A percentile compares a stretch with the other conserved stretches of the same genome.
These are phyloP conservation scores for Hydrotaea diabolus DNA, from an alignment of 2,888 invertebrate genomes.

Conservation along the genomic window DNA sequence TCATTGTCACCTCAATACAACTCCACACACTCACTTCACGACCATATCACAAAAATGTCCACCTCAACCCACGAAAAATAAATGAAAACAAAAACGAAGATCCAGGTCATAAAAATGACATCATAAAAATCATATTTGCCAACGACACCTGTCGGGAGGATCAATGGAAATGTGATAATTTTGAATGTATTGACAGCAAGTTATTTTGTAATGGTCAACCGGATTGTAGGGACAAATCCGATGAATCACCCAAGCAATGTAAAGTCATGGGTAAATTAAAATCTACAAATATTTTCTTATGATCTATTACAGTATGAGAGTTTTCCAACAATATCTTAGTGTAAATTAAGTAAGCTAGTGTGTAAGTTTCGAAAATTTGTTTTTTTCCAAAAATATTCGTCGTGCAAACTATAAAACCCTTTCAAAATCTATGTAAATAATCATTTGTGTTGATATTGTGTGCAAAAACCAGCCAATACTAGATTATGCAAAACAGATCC, in stretches of 20 bases:
- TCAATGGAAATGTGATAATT: conserved; percentile 85
- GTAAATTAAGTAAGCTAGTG: conserved; percentile 36
- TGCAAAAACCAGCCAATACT: background rate
- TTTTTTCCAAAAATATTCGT: background rate
- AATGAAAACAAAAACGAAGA: conserved; percentile 59
- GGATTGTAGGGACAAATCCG: conserved; percentile 85
- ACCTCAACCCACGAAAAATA: conserved; percentile 46
- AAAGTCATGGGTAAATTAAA: conserved; percentile 74
- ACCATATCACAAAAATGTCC: background rate
- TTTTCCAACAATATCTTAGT: no score
- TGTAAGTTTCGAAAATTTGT: background rate
- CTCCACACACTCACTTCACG: conserved; percentile 1
- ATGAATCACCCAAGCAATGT: conserved; percentile 81
- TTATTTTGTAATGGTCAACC: conserved; percentile 83
- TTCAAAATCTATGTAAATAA: background rate
- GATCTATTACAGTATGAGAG: no score
- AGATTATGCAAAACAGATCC: conserved; percentile 13
- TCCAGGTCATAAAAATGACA: conserved; percentile 66
- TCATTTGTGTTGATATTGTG: conserved; percentile 18
- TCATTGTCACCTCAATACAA: background rate
- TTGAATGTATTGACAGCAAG: conserved; percentile 83
- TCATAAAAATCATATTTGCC: conserved; percentile 58
- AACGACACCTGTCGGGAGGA: conserved; percentile 73
- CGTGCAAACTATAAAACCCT: background rate
- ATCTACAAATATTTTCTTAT: background rate